A percentile compares a stretch with the other conserved stretches of the same genome.
These are phyloP conservation scores for Artemisiospiza belli DNA, from an alignment of 2,113 vertebrate genomes.

Conservation along the genomic window DNA sequence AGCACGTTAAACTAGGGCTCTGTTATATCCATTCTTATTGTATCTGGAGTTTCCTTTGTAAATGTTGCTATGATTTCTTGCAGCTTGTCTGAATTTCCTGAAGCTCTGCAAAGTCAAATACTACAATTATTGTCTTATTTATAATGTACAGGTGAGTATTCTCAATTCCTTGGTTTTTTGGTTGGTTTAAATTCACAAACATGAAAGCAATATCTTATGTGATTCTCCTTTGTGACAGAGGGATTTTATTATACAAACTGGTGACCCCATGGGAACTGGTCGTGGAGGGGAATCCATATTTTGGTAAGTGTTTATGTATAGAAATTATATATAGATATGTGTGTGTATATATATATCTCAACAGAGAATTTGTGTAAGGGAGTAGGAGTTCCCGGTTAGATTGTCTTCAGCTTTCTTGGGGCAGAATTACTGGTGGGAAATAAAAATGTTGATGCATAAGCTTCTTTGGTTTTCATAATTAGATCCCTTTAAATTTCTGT, in stretches of 20 bases:
- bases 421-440: not conserved
- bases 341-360: rapidly evolving
- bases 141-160: constrained; percentile 92
- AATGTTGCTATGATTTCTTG: constrained; percentile 42
- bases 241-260: constrained; percentile 94
- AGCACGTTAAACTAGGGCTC: rapidly evolving
- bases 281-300: constrained; percentile 94
- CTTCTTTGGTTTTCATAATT: not conserved
- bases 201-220: not conserved
- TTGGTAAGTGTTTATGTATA: constrained; percentile 76
- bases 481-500: not conserved
- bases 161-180: not conserved
- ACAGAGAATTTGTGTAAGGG: not conserved
- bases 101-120: constrained; percentile 98
- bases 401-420: not conserved
- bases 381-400: not conserved
- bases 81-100: constrained; percentile 94
- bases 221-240: constrained; percentile 76
- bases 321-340: not conserved
- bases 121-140: constrained; percentile 96
- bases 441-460: not conserved
- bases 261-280: constrained; percentile 92
- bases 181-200: not conserved
- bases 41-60: not conserved
- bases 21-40: rapidly evolving